Evolutionary conservation across 1,140 invertebrate species (phyloP).

Genomic region (Rhopalosiphum maidis): DNA sequence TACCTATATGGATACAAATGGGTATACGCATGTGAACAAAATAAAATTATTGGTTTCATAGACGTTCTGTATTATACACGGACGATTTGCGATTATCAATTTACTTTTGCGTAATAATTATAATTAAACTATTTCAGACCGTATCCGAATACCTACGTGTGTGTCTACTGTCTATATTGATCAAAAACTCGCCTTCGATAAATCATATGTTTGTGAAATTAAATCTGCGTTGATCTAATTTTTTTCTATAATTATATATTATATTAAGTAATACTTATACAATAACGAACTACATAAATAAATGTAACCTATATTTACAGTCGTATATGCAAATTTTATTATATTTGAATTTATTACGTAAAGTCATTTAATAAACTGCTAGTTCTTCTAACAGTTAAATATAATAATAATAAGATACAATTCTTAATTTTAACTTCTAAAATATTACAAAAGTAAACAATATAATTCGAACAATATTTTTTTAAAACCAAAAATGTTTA

Average conservation of each 20-base stretch:
- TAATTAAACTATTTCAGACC: constrained; percentile 6
- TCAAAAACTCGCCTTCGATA: constrained; percentile 2
- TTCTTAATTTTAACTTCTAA: neutral
- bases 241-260: neutral
- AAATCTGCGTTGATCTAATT: neutral
- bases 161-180: neutral
- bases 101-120: neutral
- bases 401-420: neutral
- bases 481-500: neutral
- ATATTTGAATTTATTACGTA: neutral
- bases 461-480: too few species aligned
- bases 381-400: neutral
- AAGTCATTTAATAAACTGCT: neutral
- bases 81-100: neutral
- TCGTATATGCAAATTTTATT: neutral
- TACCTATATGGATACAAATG: neutral
- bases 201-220: constrained; percentile 19
- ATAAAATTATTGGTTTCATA: constrained; percentile 11
- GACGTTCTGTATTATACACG: neutral
- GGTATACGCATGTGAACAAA: neutral
- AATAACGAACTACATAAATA: neutral
- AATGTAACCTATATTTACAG: neutral
- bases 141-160: neutral
- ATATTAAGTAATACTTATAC: neutral
- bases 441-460: neutral